These are phyloP conservation scores for Luffia ferchaultella DNA, from an alignment of 2,888 invertebrate genomes.

Conservation along the genomic window DNA sequence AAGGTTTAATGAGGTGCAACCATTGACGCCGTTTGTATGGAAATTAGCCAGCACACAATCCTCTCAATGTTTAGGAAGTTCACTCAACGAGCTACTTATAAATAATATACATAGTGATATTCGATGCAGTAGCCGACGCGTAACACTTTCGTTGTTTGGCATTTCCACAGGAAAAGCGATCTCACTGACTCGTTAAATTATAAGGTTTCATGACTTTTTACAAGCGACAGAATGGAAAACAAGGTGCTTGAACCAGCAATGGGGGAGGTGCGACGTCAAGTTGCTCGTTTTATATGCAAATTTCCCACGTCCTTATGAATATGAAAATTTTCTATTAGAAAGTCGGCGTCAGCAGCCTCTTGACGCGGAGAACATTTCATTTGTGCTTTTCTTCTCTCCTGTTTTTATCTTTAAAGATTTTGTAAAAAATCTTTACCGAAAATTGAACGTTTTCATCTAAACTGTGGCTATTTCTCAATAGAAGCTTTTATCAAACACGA, in stretches of 20 bases:
- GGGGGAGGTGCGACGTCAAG: constrained; percentile 32
- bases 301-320: constrained; percentile 62
- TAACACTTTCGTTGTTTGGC: too few species aligned
- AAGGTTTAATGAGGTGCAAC: too few species aligned
- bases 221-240: constrained; percentile 45
- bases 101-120: too few species aligned
- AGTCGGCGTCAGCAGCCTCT: constrained; percentile 55
- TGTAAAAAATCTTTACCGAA: neutral
- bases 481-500: too few species aligned
- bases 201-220: constrained; percentile 30
- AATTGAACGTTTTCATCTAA: too few species aligned
- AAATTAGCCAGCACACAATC: too few species aligned
- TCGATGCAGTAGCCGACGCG: too few species aligned
- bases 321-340: constrained; percentile 67
- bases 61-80: too few species aligned
- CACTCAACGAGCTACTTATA: too few species aligned
- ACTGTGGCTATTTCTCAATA: neutral
- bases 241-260: constrained; percentile 38
- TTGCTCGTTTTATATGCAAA: constrained; percentile 66
- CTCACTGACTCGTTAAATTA: constrained; percentile 3
- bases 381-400: neutral
- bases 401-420: neutral
- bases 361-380: constrained; percentile 24
- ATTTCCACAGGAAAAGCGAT: too few species aligned
- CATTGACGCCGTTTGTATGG: too few species aligned